Evolutionary conservation across 1,140 invertebrate genomes (phyloP), one percentile per base, ranked within the genome.

Genomic region (Pectinophora gossypiella): DNA sequence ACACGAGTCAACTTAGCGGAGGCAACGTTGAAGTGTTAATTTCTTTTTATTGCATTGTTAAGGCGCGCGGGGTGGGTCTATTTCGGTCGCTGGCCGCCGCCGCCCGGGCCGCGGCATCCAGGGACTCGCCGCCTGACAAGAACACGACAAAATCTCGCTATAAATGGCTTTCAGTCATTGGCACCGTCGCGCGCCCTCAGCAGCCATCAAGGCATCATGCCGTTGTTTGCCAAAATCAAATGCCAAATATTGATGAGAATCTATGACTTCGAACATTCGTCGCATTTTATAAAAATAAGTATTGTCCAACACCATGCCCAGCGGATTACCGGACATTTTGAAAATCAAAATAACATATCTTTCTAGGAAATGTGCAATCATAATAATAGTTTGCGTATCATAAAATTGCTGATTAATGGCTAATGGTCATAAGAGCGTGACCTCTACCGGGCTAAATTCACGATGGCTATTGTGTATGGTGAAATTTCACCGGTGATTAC

Each of bases 1-100:
- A 87, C 75, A 70, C 72, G 76, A 83, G 72, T 77, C 81, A 87
- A 87, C 77, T 87, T 87, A 87, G 72, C 72, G 66, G 67, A 76
- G 65, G 73, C 76, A 65, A 74, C 79, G 74, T 82, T 69, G 72
- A 72, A 72, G 72, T 82, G 77, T 84, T 80, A 74, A 82, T 83
- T 87, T 87, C 83, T 87, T 87, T 87, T 87, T 87, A 87, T 85
- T 87, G 78, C 83, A 87, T 87, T 87, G 83, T 87, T 83, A 84
- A 85, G 81, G 72, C 76, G 74, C 72, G 56, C 75, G 73, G 80
- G 78, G 74, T 73, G 68, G 48, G 56, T 73, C 80, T 86, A 86
- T 86, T 85, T 85, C 62, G 59, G 83, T 75, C 69, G 83, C 81
- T 83, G 69, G 75, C 61, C 68, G 70, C 68, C 75, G 47, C 44